Conservation (phyloP, 30 jellyfish, hydroid and myxozoan genomes). For the Mastigias papua region DNA sequence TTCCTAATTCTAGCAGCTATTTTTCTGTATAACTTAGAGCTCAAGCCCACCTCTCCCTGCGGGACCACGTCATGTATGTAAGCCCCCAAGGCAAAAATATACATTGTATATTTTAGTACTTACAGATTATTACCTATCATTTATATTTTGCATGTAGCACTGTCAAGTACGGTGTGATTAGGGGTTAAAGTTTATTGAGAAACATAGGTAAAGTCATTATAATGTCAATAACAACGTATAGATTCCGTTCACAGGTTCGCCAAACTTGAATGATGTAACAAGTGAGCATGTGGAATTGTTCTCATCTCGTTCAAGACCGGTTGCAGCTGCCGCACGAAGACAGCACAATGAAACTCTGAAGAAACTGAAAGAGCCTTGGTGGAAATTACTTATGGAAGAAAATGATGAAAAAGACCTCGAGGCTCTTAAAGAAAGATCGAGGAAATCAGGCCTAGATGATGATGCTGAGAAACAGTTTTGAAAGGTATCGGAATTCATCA, state of each 20-base stretch:
- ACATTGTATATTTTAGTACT: too few relatives aligned
- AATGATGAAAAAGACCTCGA: slow-evolving; percentile 37
- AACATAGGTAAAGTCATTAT: too few relatives aligned
- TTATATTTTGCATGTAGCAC: too few relatives aligned
- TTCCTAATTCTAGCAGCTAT: too few relatives aligned
- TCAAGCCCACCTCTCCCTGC: too few relatives aligned
- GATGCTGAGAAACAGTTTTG: slow-evolving; percentile 56
- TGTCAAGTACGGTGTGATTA: too few relatives aligned
- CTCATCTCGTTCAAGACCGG: slow-evolving; percentile 73
- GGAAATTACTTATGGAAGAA: slow-evolving; percentile 66
- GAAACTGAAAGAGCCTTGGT: slow-evolving; percentile 63
- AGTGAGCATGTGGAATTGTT: slow-evolving; percentile 39
- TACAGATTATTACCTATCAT: too few relatives aligned
- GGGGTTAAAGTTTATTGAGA: too few relatives aligned
- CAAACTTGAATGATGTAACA: slow-evolving; percentile 46
- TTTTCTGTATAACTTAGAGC: too few relatives aligned
- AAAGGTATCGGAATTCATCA: background rate
- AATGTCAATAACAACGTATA: too few relatives aligned
- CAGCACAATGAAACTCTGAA: slow-evolving; percentile 60
- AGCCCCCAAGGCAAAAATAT: too few relatives aligned
- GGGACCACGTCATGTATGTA: too few relatives aligned
- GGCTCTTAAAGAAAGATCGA: slow-evolving; percentile 23
- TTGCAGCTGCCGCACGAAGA: slow-evolving; percentile 71
- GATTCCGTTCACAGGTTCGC: slow-evolving; percentile 11
- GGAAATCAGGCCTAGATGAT: slow-evolving; percentile 26